phyloP scores from a whole-genome alignment of 30 jellyfish, hydroid and myxozoan species.

The Hydractinia symbiolongicarpus region DNA sequence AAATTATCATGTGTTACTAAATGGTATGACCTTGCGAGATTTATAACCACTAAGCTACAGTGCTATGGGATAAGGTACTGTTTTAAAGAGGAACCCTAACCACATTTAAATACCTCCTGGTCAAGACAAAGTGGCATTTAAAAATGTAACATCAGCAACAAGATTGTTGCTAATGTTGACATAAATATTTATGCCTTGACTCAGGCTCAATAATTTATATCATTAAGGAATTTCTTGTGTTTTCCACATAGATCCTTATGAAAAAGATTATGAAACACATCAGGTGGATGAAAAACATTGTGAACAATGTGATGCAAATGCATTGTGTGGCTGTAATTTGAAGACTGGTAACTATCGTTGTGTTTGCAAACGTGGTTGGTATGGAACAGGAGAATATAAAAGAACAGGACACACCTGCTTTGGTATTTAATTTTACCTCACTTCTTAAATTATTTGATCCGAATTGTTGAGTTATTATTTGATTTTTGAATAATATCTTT shows the following conservation, averaged over 20 bases:
- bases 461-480: background rate
- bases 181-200: background rate
- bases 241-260: constrained; percentile 75
- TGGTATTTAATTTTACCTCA: constrained; percentile 29
- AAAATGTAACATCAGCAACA: too few relatives aligned
- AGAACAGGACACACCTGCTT: constrained; percentile 47
- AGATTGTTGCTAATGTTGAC: too few relatives aligned
- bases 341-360: constrained; percentile 82
- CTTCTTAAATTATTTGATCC: background rate
- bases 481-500: too few relatives aligned
- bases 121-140: too few relatives aligned
- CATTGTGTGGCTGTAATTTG: constrained; percentile 91
- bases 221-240: background rate
- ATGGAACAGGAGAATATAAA: constrained; percentile 84
- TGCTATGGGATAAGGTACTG: too few relatives aligned
- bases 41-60: too few relatives aligned
- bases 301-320: constrained; percentile 64
- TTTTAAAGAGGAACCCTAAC: too few relatives aligned
- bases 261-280: constrained; percentile 68
- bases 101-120: too few relatives aligned
- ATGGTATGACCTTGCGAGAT: too few relatives aligned
- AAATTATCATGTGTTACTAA: too few relatives aligned
- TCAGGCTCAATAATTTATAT: background rate
- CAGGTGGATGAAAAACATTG: constrained; percentile 50
- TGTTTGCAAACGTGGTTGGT: constrained; percentile 80